Evolutionary conservation across 2,113 vertebrate species (phyloP).

Genomic region (Takifugu flavidus): DNA sequence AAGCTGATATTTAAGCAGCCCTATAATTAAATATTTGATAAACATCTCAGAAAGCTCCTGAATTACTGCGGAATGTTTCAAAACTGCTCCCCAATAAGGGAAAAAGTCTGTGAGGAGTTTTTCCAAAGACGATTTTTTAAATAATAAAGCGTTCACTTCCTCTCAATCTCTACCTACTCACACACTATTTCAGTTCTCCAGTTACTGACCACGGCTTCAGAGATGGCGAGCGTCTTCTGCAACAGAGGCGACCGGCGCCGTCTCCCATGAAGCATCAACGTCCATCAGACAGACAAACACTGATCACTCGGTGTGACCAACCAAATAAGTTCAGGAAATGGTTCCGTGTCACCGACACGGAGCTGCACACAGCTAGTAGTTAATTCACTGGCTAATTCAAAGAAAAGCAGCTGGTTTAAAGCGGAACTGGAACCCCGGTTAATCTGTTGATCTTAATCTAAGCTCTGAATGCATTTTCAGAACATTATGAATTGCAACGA

Average conservation of each 20-base stretch:
- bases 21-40: no score
- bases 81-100: not conserved
- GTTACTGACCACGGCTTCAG: no score
- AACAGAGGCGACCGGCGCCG: not conserved
- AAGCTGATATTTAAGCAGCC: no score
- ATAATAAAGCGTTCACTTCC: not conserved
- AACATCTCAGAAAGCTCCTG: no score
- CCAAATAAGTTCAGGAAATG: slow-evolving; percentile 3
- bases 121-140: not conserved
- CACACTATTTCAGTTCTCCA: no score
- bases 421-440: not conserved
- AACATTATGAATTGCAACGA: no score
- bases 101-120: not conserved
- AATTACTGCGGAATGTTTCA: not conserved
- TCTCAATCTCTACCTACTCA: not conserved
- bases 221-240: not conserved
- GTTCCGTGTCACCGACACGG: not conserved
- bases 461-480: no score
- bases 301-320: not conserved
- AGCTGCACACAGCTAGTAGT: no score
- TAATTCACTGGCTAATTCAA: not conserved
- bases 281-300: not conserved
- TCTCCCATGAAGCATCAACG: no score
- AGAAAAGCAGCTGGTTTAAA: not conserved
- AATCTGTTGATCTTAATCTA: not conserved